Evolutionary conservation across 2,797 vertebrate genomes (phyloP), one percentile per base, ranked within the genome.

Genomic region (Pitangus sulphuratus): DNA sequence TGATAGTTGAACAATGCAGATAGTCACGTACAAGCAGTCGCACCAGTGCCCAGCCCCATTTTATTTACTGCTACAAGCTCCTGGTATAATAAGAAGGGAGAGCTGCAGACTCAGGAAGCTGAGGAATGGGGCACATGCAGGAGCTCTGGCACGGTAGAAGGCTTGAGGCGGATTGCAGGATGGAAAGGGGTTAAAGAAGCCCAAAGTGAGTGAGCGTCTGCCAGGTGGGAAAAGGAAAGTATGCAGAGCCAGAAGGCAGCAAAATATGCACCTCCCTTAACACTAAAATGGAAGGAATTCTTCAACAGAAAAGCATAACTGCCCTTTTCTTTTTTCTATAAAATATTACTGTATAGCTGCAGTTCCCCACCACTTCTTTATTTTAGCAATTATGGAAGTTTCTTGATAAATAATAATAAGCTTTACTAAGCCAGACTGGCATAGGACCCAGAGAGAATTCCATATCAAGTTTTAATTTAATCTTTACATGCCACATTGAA

Each of bases 401-500:
- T 74, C 45, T 48, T 62, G 37, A 60, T 26, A 87, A 84, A 72
- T 54, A 65, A 72, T 54, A 65, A 53, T 30, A 83, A 77, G 8
- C 30, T 84, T 66, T 58, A 50, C 60, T 69, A 69, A 89, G 26
- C n/a, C 45, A 90, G 76, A 39, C 33, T 37, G 20, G n/a, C 21
- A 45, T 60, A 68, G 62, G 22, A 79, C 14, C 21, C 45, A 56
- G 31, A 78, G 81, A 77, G 31, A 93, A 91, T 64, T 84, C 35
- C 1, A 2, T 37, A 86, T 7, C 6, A 71, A 75, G 28, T 84
- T 88, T 93, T 90, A 78, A 75, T 93, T 86, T 88, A 75, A 92
- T 65, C n/a, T 94, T 84, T 54, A 64, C 26, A 82, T 19, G 56
- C 72, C 35, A 69, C 48, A 39, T 60, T 94, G 45, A 71, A 93